A percentile compares a stretch with the other conserved stretches of the same genome.
These are phyloP conservation scores for Limnephilus marmoratus DNA, from an alignment of 2,888 invertebrate genomes.

Conservation along the genomic window DNA sequence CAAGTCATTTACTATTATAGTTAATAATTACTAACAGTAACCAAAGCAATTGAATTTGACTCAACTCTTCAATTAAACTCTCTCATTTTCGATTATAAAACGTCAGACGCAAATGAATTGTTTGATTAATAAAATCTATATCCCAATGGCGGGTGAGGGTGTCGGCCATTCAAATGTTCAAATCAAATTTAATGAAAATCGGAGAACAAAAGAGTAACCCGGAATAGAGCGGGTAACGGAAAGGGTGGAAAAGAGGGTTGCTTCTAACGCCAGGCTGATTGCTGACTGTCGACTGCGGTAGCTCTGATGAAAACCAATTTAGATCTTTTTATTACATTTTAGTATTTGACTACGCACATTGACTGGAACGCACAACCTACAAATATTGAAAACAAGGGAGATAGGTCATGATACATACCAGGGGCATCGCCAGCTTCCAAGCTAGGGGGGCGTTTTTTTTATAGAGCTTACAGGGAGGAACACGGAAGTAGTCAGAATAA, in stretches of 20 bases:
- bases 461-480: too few relatives aligned
- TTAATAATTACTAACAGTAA: not conserved
- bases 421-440: too few relatives aligned
- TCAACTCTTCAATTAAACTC: not conserved
- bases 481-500: too few relatives aligned
- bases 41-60: not conserved
- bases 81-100: conserved; percentile 34
- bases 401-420: too few relatives aligned
- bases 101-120: conserved; percentile 3
- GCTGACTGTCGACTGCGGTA: not conserved
- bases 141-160: conserved; percentile 34
- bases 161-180: conserved; percentile 32
- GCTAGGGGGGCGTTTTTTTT: too few relatives aligned
- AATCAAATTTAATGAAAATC: conserved; percentile 44
- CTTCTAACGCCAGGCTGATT: not conserved
- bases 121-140: conserved; percentile 41
- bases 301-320: too few relatives aligned
- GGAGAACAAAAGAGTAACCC: conserved; percentile 30
- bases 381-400: too few relatives aligned
- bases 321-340: too few relatives aligned
- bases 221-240: not conserved
- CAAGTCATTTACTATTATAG: not conserved
- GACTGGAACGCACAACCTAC: too few relatives aligned
- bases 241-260: not conserved
- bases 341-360: too few relatives aligned